A percentile compares a stretch with the other conserved stretches of the same genome.
phyloP scores from a whole-genome alignment of 2,797 vertebrate species.

The Pteronotus mesoamericanus region DNA sequence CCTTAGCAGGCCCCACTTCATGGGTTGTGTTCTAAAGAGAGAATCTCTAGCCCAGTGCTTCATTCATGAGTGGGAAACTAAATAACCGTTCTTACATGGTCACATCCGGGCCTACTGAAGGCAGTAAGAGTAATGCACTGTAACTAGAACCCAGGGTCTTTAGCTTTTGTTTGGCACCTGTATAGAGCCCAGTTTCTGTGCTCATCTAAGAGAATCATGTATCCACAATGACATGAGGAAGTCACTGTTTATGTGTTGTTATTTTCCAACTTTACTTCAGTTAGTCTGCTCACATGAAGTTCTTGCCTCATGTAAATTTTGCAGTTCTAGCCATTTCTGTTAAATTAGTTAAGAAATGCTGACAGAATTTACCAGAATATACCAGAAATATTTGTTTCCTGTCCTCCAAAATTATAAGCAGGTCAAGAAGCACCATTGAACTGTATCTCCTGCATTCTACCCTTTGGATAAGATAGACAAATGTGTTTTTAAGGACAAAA shows the following conservation, averaged over 20 bases:
- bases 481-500: neutral
- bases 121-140: neutral
- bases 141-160: neutral
- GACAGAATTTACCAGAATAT: neutral
- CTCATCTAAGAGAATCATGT: neutral
- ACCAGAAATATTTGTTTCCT: conserved; percentile 40
- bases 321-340: neutral
- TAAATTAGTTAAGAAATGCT: conserved; percentile 48
- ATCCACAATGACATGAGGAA: neutral
- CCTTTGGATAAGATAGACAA: conserved; percentile 25
- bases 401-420: conserved; percentile 14
- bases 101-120: neutral
- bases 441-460: neutral
- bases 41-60: neutral
- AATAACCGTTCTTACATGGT: neutral
- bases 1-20: neutral
- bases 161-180: neutral
- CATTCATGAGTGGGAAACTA: conserved; percentile 4
- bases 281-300: neutral
- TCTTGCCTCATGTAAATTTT: neutral
- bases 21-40: neutral
- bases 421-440: neutral
- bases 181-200: neutral
- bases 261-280: conserved; percentile 19
- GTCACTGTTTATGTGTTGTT: neutral